Conservation (phyloP, 2,888 invertebrate species). For the Amphipoea lucens region DNA sequence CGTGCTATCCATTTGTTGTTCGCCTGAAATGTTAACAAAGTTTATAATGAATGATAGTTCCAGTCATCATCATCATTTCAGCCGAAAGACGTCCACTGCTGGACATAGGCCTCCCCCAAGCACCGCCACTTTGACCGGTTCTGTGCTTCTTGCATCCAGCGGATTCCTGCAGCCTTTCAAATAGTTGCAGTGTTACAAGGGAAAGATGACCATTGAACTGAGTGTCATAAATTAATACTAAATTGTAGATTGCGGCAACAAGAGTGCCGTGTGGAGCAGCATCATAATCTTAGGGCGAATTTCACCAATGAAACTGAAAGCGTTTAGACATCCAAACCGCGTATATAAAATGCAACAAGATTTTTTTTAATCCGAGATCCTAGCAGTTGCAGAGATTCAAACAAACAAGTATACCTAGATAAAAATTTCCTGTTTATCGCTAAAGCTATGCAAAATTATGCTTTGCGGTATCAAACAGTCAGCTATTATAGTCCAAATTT, state of each 20-base stretch:
- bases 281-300: background rate
- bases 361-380: too few species aligned
- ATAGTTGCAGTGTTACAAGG: background rate
- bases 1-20: conserved; percentile 83
- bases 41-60: background rate
- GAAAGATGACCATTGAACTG: background rate
- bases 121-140: too few species aligned
- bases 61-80: background rate
- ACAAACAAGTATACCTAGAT: too few species aligned
- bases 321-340: background rate
- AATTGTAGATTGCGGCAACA: too few species aligned
- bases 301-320: background rate
- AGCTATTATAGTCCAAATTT: background rate
- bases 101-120: too few species aligned
- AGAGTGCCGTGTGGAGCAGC: background rate
- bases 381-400: too few species aligned
- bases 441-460: background rate
- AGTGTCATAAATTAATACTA: background rate
- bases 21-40: conserved; percentile 72
- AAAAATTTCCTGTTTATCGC: background rate
- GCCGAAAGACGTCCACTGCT: too few species aligned
- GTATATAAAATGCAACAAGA: background rate
- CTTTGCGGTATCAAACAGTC: background rate
- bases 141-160: too few species aligned
- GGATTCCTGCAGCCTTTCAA: too few species aligned